Conservation (phyloP, 64 coral and sea anemone genomes). For the Dendrophyllia cribrosa region DNA sequence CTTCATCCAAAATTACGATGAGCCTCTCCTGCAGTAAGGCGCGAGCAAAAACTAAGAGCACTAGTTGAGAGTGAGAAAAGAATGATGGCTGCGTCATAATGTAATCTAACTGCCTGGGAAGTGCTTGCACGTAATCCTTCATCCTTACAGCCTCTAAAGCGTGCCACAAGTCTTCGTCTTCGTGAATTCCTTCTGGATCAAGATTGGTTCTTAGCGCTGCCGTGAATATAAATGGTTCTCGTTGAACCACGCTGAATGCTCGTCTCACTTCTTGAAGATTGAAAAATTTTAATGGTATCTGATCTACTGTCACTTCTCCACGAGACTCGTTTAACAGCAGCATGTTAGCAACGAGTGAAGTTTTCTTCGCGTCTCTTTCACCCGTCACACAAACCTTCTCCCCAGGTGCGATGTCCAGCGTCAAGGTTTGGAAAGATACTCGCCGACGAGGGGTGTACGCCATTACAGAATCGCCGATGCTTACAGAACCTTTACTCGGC, state of each 20-base stretch:
- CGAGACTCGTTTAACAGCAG: not conserved
- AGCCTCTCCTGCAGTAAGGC: not conserved
- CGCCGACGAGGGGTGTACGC: not conserved
- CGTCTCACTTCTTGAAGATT: not conserved
- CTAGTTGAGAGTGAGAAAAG: not conserved
- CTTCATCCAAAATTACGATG: slow-evolving; percentile 9
- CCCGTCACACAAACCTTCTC: not conserved
- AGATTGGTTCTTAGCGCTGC: slow-evolving; percentile 18
- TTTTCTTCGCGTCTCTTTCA: not conserved
- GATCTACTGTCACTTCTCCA: not conserved
- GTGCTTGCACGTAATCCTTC: slow-evolving; percentile 27
- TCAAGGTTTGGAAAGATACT: not conserved
- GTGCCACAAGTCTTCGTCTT: not conserved
- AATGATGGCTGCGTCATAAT: not conserved
- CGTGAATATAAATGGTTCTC: slow-evolving; percentile 1
- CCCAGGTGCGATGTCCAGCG: not conserved
- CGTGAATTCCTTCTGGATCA: slow-evolving; percentile 17
- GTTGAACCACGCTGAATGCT: not conserved
- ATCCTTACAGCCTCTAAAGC: not conserved
- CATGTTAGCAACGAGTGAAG: not conserved
- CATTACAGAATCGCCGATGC: not conserved
- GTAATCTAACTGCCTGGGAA: not conserved
- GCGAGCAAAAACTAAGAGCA: not conserved
- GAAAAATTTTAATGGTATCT: not conserved
- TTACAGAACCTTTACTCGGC: not conserved